These are phyloP conservation scores for Tichodroma muraria DNA, from an alignment of 2,113 vertebrate species.

Conservation along the genomic window DNA sequence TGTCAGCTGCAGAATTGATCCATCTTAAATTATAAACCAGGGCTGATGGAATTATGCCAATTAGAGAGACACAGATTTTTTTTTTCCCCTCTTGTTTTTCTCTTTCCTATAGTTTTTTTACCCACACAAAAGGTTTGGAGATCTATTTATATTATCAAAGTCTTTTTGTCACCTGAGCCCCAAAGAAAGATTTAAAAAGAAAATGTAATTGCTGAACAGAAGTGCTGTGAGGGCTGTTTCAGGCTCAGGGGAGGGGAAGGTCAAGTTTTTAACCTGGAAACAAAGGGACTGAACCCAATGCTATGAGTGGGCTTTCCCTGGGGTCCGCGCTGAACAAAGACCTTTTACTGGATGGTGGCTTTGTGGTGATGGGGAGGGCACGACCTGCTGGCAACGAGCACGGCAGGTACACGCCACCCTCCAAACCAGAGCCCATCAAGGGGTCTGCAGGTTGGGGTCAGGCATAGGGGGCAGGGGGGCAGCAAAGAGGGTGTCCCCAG, in stretches of 20 bases:
- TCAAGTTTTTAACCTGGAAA: conserved; percentile 53
- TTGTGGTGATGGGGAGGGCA: not conserved
- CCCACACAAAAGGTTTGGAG: conserved; percentile 12
- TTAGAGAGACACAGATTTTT: not conserved
- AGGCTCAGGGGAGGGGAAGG: conserved; percentile 22
- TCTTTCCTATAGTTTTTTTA: not conserved
- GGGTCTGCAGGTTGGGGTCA: not conserved
- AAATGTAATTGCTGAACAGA: conserved; percentile 46
- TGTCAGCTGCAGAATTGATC: conserved; percentile 52
- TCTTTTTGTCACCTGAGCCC: conserved; percentile 13
- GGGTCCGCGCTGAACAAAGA: not conserved
- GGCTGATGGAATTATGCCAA: conserved; percentile 49
- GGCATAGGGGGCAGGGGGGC: not conserved
- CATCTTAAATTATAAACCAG: conserved; percentile 33
- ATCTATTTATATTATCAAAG: not conserved
- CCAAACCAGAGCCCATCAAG: not conserved
- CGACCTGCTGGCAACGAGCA: not conserved
- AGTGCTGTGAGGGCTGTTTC: not conserved
- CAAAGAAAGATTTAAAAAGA: conserved; percentile 22
- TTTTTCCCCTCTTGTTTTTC: not conserved
- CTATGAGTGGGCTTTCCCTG: conserved; percentile 2
- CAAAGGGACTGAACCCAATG: not conserved
- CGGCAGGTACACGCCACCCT: not conserved
- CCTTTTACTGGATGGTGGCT: not conserved
- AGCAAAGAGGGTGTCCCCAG: not conserved